Conservation (phyloP, 2,888 invertebrate genomes). For the Oscheius sp. region DNA sequence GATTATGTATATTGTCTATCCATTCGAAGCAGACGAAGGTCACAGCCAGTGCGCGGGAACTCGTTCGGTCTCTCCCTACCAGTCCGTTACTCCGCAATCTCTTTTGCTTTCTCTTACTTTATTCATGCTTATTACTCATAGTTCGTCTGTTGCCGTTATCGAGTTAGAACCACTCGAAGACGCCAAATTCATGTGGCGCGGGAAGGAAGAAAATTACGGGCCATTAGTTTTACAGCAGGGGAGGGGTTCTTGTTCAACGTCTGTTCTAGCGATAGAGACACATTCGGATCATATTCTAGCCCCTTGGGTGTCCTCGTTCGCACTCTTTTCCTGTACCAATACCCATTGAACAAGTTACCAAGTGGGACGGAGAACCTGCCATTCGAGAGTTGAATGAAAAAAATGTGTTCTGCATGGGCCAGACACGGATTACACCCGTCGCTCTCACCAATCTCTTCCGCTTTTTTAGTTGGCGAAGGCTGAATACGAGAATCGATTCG, state of each 20-base stretch:
- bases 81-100: conserved; percentile 18
- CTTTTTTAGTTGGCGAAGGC: background rate
- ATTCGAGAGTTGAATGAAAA: background rate
- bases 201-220: background rate
- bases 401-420: background rate
- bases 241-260: background rate
- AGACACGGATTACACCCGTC: background rate
- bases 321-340: background rate
- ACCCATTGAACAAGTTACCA: background rate
- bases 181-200: background rate
- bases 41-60: conserved; percentile 2
- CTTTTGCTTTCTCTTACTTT: background rate
- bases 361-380: background rate
- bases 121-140: background rate
- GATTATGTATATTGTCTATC: background rate
- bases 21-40: conserved; percentile 23
- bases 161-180: background rate
- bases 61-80: conserved; percentile 7
- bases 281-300: conserved; percentile 16
- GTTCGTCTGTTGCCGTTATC: background rate
- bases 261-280: background rate
- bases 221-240: conserved; percentile 6
- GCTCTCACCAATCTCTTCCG: conserved; percentile 1
- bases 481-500: too few relatives aligned
- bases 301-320: conserved; percentile 6